Conservation (phyloP, 2,113 vertebrate genomes). For the Apteryx mantelli region DNA sequence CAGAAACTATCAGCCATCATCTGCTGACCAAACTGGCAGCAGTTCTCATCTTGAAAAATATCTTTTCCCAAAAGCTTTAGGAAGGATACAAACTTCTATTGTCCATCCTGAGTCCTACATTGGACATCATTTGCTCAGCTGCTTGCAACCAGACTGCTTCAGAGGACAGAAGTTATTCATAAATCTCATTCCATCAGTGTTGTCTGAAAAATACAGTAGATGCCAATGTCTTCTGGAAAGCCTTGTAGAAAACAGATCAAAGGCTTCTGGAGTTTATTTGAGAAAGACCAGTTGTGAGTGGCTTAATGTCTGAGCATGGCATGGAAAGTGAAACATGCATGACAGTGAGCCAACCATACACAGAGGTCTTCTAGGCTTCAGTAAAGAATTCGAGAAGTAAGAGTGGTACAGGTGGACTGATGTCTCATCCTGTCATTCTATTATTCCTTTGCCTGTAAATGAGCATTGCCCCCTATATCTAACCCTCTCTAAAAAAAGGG, state of each 20-base stretch:
- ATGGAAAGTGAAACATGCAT: conserved; percentile 53
- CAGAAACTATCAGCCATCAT: background rate
- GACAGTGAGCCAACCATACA: background rate
- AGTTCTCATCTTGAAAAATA: background rate
- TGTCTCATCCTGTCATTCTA: conserved; percentile 4
- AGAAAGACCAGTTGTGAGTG: conserved; percentile 62
- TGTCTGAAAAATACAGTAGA: conserved; percentile 59
- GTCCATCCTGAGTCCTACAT: background rate
- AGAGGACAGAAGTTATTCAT: conserved; percentile 55
- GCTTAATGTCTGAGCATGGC: conserved; percentile 25
- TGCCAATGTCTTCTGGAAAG: conserved; percentile 36
- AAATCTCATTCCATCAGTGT: conserved; percentile 32
- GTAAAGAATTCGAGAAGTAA: conserved; percentile 29
- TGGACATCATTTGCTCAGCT: conserved; percentile 39
- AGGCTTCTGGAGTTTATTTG: conserved; percentile 57
- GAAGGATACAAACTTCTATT: background rate
- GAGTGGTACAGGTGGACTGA: conserved; percentile 19
- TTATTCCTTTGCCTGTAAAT: background rate
- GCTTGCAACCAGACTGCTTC: conserved; percentile 10
- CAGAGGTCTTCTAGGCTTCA: background rate
- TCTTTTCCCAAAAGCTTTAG: background rate
- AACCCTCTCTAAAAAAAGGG: background rate
- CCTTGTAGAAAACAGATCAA: conserved; percentile 58
- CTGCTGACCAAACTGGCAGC: background rate
- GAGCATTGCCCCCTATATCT: background rate